Base-by-base conservation (phyloP, 2,113 vertebrate genomes). In the Lycocorax pyrrhopterus region DNA sequence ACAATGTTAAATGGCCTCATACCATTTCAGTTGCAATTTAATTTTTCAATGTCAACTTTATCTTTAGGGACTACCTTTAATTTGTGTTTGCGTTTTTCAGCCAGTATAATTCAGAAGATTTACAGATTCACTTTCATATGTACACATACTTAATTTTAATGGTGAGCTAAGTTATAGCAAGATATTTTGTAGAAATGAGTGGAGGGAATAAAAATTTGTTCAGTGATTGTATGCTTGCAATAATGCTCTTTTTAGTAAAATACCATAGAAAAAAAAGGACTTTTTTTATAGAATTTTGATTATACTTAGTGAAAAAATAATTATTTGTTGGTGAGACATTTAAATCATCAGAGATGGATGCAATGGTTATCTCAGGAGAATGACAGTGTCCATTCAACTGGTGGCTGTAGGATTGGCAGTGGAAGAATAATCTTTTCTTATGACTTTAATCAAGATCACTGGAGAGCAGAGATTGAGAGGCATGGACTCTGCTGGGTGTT, bases 21-120 rank as follows among this genome's bases (percentile, higher is more conserved):
- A 33, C 2, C 0, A 0, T 80, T 95, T 69, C 47, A n/a, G 4
- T 37, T 66, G 12, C 14, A 82, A 75, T 55, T 30, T 88, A 51
- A 43, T 47, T 67, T 96, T 87, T 95, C 13, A 83, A 3, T 49
- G 46, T 26, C 73, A 81, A 5, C 2, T 93, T 64, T 63, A 88
- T 64, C 18, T 90, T 90, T 67, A 64, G 73, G 51, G 19, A 71
- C 32, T 86, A 6, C 17, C 6, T 81, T 83, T 69, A 30, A 27
- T 52, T 76, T 79, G 13, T 84, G 18, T 37, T 92, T 80, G 25
- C 32, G 46, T 87, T 83, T 91, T 93, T 87, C 23, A 63, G n/a
- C 18, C 18, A 49, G 33, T 58, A 12, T 68, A 66, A 79, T 87
- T 91, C 73, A 74, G 32, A 39, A 72, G 44, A 95, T 66, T 47